Base-by-base conservation (phyloP, 2,888 invertebrate species). In the Thereva unica region DNA sequence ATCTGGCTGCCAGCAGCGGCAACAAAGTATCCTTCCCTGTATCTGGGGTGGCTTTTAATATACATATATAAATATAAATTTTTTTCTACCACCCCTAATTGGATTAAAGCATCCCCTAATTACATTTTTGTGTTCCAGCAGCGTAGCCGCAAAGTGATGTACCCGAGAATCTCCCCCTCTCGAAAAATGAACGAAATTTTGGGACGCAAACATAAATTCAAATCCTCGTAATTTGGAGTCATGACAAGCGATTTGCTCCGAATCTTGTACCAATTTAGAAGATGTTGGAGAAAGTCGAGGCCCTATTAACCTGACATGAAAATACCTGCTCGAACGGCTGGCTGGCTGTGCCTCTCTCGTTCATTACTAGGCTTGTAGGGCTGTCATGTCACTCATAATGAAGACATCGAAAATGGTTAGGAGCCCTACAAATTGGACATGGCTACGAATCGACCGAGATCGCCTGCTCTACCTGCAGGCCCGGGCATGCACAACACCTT, bases 381-480 rank as follows among this genome's bases (percentile, higher is more conserved):
- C 47, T 59, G 47, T 59, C 57, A 47, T 59, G 57, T 59, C 8
- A 47, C 35, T 37, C 47, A 38, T 59, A 59, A 59, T 59, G 57
- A 59, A 59, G 57, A 59, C 47, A 59, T 47, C 34, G 47, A 45
- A 23, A 38, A 47, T 47, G 37, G 37, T 47, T 47, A 8, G 56
- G 1, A 6, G 38, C 57, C 35, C 35, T 59, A 59, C 57, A 59
- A 59, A 59, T 59, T 59, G 57, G 47, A 59, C 57, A 59, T 47
- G 47, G 38, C 37, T 59, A 12, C 34, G 47, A 59, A 59, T 59
- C 47, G 57, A 59, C 57, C 37, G 57, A 12, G 23, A 23, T 23
- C 23, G 23, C 23, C 23, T 23, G 23, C 37, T 4, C 44, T 59
- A 9, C 38, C 57, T 47, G 35, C 55, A 41, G 41, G 42, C 9